These are phyloP conservation scores for Scophthalmus maximus DNA, from an alignment of 2,113 vertebrate genomes.

Conservation along the genomic window DNA sequence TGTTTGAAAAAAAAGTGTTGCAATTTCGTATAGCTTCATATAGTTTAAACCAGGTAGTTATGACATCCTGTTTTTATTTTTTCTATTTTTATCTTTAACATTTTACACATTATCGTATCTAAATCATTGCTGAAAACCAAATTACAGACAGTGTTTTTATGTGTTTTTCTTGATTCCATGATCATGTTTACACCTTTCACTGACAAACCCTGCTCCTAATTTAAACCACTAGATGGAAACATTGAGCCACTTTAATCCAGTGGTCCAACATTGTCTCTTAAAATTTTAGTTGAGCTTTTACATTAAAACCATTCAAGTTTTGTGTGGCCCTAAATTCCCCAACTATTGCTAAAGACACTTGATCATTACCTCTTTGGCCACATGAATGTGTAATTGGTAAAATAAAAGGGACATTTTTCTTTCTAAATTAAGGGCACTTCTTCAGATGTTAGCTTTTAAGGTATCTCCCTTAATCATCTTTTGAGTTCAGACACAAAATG, in stretches of 20 bases:
- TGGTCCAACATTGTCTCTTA: background rate
- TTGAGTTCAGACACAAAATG: conserved; percentile 6
- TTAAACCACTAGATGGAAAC: conserved; percentile 67
- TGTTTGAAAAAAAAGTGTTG: too few relatives aligned
- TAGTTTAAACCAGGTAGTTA: too few relatives aligned
- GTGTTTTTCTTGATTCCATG: too few relatives aligned
- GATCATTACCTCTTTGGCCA: too few relatives aligned
- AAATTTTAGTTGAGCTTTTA: too few relatives aligned
- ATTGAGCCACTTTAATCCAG: conserved; percentile 20
- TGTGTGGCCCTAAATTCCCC: too few relatives aligned
- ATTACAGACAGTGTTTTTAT: too few relatives aligned
- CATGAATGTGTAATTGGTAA: too few relatives aligned
- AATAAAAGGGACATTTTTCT: too few relatives aligned
- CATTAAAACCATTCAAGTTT: background rate
- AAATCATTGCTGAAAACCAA: too few relatives aligned
- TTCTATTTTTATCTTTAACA: background rate
- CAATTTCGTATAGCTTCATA: too few relatives aligned
- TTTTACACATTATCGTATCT: background rate
- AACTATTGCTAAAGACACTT: background rate
- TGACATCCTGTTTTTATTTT: background rate
- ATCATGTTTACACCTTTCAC: background rate
- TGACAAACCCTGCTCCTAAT: background rate
- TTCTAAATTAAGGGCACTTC: background rate
- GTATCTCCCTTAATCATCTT: background rate
- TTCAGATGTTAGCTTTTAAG: background rate